phyloP scores from a whole-genome alignment of 2,797 vertebrate genomes.

The Eospalax fontanierii region DNA sequence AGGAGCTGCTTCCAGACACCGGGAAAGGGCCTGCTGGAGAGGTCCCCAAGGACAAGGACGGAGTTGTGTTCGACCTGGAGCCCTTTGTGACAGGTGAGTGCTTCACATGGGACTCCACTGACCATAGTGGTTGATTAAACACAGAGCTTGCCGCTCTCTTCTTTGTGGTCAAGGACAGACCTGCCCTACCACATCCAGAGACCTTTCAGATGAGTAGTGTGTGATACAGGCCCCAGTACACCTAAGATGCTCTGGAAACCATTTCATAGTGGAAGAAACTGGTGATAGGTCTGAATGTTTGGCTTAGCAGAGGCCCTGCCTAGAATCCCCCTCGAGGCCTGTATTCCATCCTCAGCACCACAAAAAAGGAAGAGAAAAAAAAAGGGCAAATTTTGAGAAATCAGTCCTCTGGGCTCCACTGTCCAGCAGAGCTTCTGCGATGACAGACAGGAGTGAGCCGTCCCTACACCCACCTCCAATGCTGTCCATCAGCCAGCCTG shows the following conservation, averaged over 20 bases:
- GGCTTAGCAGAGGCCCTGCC: not conserved
- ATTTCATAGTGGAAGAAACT: no score
- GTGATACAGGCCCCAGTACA: not conserved
- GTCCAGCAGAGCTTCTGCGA: not conserved
- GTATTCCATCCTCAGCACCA: not conserved
- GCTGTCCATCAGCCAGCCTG: not conserved
- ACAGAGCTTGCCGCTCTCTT: not conserved
- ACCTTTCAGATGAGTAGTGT: not conserved
- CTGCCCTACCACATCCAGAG: not conserved
- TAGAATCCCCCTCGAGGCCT: not conserved
- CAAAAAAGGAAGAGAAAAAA: not conserved
- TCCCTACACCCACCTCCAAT: not conserved
- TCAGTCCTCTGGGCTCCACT: not conserved
- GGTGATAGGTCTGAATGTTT: fast-evolving
- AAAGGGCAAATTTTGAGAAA: not conserved
- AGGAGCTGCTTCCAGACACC: constrained; percentile 86
- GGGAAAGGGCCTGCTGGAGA: constrained; percentile 81
- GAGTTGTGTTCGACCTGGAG: constrained; percentile 87
- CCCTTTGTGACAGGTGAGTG: constrained; percentile 91
- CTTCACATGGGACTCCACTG: not conserved
- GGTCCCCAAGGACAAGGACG: constrained; percentile 89
- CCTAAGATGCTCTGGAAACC: not conserved
- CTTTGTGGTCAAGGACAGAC: not conserved
- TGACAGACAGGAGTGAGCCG: not conserved
- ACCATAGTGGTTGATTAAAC: not conserved